Evolutionary conservation across 2,888 invertebrate genomes (phyloP), one percentile per base, ranked within the genome.

Genomic region (Andrena camellia): DNA sequence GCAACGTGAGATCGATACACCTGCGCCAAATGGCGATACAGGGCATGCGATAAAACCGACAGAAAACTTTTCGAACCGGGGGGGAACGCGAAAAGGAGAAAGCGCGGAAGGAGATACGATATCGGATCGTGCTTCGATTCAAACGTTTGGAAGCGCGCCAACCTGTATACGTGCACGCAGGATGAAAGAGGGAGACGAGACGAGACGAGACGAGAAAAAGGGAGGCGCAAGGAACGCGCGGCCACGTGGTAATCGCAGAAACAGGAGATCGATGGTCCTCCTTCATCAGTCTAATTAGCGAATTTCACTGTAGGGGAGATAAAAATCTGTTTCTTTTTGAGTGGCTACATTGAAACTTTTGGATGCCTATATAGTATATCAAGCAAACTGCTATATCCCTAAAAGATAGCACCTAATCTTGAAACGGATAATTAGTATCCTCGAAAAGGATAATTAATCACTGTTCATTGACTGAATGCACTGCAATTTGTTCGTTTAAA

Each of bases 61-160:
- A 42, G 73, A 59, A 63, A 67, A 78, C 66, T 83, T 83, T 81
- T 83, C 57, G 67, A 73, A 20, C 35, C 23, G 2, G 26, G 57
- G 57, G 63, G 35, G 50, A 76, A 67, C 42, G 63, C 33, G 83
- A 74, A 54, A 84, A 60, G 80, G 64, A 72, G 68, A 57, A 59
- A 33, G 59, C 48, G 29, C 69, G 70, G 42, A n/a, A 57, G 64
- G 48, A 71, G 83, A 83, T 82, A 77, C 64, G 73, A 82, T 77
- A 73, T 78, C 82, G 63, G 74, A 26, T n/a, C 10, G 63, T 35
- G 50, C 64, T 26, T 62, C 68, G 73, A 83, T 83, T 83, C 82
- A 73, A 83, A 82, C 83, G 69, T 35, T 83, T 83, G 83, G 83
- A 82, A 48, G 48, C 17, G 33, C 6, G 70, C 83, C 83, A 83